Evolutionary conservation across 1,140 invertebrate species (phyloP).

Genomic region (Tetramorium parvispinum): DNA sequence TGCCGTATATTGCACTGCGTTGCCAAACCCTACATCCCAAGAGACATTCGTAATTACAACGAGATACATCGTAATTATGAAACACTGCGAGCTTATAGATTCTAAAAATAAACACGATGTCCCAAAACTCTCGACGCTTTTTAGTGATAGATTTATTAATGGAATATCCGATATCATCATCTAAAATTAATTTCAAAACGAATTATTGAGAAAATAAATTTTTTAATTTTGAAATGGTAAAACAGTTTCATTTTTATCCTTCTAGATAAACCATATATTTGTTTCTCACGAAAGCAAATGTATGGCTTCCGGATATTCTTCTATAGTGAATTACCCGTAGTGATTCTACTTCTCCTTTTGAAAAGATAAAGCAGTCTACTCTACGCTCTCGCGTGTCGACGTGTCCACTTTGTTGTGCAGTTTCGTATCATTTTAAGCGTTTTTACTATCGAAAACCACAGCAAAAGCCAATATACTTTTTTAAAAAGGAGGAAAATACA

Average conservation of each 20-base stretch:
- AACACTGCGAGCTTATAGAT: not conserved
- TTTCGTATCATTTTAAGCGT: constrained; percentile 21
- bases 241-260: not conserved
- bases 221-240: not conserved
- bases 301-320: not conserved
- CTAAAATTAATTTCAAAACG: not conserved
- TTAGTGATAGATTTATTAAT: not conserved
- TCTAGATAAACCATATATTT: not conserved
- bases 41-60: constrained; percentile 19
- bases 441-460: not conserved
- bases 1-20: not conserved
- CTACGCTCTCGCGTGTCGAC: not conserved
- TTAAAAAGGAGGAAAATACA: not conserved
- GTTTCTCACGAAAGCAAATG: constrained; percentile 1
- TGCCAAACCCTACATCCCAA: not conserved
- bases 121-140: not conserved
- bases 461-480: not conserved
- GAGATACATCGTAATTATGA: not conserved
- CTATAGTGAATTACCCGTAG: constrained; percentile 37
- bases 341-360: not conserved
- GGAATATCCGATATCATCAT: not conserved
- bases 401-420: constrained; percentile 18
- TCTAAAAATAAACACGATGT: constrained; percentile 9
- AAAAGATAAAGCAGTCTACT: constrained; percentile 42
- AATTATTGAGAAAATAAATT: no score